phyloP scores from a whole-genome alignment of 1,140 invertebrate species.

The Calliopsis andreniformis region DNA sequence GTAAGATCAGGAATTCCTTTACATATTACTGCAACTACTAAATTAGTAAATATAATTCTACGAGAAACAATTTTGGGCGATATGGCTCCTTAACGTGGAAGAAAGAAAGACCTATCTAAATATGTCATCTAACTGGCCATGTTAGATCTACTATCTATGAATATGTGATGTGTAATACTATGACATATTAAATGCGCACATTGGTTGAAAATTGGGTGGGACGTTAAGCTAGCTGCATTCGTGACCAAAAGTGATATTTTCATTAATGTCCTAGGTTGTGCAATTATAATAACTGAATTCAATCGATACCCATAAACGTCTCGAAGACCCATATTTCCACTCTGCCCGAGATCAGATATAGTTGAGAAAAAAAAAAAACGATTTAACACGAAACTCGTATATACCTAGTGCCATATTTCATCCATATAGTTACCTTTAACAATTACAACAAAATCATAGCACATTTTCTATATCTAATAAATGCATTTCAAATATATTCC shows the following conservation, averaged over 20 bases:
- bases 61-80: constrained; percentile 49
- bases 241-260: constrained; percentile 50
- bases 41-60: constrained; percentile 31
- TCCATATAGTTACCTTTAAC: constrained; percentile 32
- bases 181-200: constrained; percentile 60
- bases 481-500: constrained; percentile 58
- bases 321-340: constrained; percentile 6
- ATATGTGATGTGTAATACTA: constrained; percentile 55
- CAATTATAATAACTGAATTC: constrained; percentile 35
- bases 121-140: constrained; percentile 53
- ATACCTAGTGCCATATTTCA: constrained; percentile 35
- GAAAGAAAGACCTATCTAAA: constrained; percentile 55
- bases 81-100: constrained; percentile 55
- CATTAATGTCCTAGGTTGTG: constrained; percentile 29
- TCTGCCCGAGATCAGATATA: constrained; percentile 26
- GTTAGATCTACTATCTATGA: constrained; percentile 53
- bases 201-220: constrained; percentile 49
- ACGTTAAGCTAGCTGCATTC: constrained; percentile 54
- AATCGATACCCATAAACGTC: not conserved
- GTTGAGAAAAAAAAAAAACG: constrained; percentile 30
- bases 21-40: constrained; percentile 44
- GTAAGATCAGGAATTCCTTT: constrained; percentile 41
- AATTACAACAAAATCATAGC: constrained; percentile 56
- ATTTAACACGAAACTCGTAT: constrained; percentile 16
- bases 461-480: constrained; percentile 59